Conservation (phyloP, 2,113 vertebrate genomes). For the Nanger granti region DNA sequence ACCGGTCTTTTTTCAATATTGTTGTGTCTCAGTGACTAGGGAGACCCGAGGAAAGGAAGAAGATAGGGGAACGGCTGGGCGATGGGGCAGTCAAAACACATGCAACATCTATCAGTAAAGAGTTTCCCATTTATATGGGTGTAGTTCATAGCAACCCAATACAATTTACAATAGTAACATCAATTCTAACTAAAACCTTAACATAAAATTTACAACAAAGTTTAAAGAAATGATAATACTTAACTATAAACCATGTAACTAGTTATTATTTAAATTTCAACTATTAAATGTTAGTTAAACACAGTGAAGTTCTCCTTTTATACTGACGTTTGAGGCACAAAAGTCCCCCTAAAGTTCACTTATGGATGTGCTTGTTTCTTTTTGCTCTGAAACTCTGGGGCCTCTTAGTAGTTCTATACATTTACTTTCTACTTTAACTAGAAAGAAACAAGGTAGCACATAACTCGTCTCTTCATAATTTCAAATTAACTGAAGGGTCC, state of each 20-base stretch:
- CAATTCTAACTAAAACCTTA: background rate
- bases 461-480: background rate
- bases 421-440: background rate
- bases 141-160: background rate
- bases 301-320: background rate
- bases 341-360: background rate
- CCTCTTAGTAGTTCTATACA: background rate
- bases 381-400: background rate
- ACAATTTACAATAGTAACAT: background rate
- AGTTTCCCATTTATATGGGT: background rate
- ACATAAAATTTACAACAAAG: background rate
- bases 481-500: background rate
- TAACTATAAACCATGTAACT: background rate
- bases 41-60: background rate
- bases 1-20: background rate
- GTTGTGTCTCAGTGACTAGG: background rate
- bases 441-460: background rate
- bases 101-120: background rate
- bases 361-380: background rate
- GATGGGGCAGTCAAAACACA: background rate
- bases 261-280: background rate
- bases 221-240: background rate
- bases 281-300: background rate
- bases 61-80: background rate
- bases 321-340: background rate